Conservation (phyloP, 2,113 vertebrate species). For the Phycodurus eques region DNA sequence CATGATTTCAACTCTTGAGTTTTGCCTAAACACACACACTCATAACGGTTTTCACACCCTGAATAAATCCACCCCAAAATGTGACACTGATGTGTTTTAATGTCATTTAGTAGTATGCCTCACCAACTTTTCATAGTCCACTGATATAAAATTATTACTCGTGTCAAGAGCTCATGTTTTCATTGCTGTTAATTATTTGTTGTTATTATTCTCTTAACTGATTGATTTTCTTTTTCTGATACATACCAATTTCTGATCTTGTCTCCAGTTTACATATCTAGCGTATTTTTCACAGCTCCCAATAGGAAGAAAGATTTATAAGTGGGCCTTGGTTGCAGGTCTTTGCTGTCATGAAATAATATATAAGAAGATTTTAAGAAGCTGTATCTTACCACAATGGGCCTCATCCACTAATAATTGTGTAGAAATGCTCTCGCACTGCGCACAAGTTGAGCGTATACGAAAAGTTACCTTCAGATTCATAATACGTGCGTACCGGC, state of each 20-base stretch:
- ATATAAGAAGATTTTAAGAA: not conserved
- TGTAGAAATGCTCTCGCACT: too few relatives aligned
- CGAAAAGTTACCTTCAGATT: too few relatives aligned
- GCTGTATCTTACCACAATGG: not conserved
- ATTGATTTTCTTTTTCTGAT: not conserved
- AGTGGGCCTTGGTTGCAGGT: not conserved
- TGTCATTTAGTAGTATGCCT: not conserved
- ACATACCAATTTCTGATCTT: not conserved
- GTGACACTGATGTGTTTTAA: slow-evolving; percentile 7
- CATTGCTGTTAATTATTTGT: not conserved
- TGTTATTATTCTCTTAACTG: not conserved
- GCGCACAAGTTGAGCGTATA: too few relatives aligned
- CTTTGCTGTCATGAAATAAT: not conserved
- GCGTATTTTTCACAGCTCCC: not conserved
- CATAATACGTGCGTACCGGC: too few relatives aligned
- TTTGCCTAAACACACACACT: not conserved
- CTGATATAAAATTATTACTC: not conserved
- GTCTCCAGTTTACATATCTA: not conserved
- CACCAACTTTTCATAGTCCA: not conserved
- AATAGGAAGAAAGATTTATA: not conserved
- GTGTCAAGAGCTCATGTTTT: not conserved
- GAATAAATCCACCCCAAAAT: slow-evolving; percentile 33
- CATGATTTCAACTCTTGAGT: not conserved
- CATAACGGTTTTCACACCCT: slow-evolving; percentile 15
- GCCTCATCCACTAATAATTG: too few relatives aligned